Conservation (phyloP, 1,140 invertebrate species). For the Aphelenchoides fujianensis region DNA sequence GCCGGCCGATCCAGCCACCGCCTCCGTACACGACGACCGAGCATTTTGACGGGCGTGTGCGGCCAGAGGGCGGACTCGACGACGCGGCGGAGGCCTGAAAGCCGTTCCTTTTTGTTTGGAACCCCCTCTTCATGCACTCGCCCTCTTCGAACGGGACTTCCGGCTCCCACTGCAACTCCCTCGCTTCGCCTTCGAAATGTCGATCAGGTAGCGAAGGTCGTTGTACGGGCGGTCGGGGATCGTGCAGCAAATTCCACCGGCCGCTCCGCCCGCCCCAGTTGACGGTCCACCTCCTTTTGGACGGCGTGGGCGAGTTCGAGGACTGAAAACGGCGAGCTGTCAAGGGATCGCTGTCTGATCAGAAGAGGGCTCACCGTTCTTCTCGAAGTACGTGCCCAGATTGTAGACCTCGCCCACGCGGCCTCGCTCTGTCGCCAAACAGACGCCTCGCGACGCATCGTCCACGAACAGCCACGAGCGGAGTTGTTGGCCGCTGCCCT, state of each 20-base stretch:
- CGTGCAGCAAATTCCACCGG: conserved; percentile 51
- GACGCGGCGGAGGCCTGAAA: conserved; percentile 49
- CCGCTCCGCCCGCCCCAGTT: conserved; percentile 36
- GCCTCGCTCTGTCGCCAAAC: conserved; percentile 60
- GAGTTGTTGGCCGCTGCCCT: conserved; percentile 52
- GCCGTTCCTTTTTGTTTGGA: not conserved
- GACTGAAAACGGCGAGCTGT: no score
- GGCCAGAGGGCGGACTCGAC: conserved; percentile 49
- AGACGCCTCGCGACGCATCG: conserved; percentile 61
- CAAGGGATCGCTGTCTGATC: no score
- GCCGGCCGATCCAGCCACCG: conserved; percentile 58
- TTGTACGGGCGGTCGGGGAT: conserved; percentile 63
- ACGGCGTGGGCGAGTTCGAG: conserved; percentile 46
- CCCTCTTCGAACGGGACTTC: conserved; percentile 62
- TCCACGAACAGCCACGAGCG: conserved; percentile 61
- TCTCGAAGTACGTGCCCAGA: conserved; percentile 61
- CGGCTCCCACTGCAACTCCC: conserved; percentile 61
- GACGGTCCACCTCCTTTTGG: conserved; percentile 44
- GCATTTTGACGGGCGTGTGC: conserved; percentile 45
- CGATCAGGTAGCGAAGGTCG: conserved; percentile 62
- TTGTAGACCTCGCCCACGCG: conserved; percentile 62
- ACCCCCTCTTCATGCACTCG: conserved; percentile 11
- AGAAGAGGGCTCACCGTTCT: conserved; percentile 48
- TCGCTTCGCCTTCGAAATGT: conserved; percentile 58
- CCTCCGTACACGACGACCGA: conserved; percentile 59